A percentile compares a stretch with the other conserved stretches of the same genome.
These are phyloP conservation scores for Macrostomum lignano DNA, from an alignment of 1,140 invertebrate genomes.

Conservation along the genomic window DNA sequence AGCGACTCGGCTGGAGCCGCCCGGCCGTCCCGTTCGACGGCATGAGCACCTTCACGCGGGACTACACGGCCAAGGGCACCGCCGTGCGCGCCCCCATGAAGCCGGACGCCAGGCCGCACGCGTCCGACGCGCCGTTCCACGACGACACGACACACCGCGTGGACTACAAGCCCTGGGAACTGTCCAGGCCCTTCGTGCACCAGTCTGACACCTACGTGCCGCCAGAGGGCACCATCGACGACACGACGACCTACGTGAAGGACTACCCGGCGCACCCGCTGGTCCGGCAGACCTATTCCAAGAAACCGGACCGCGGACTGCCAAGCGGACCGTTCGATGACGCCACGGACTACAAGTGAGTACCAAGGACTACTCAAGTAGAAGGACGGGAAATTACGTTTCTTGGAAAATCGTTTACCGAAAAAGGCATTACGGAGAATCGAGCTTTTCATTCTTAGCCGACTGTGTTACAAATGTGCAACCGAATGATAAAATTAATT, in stretches of 20 bases:
- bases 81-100: constrained; percentile 7
- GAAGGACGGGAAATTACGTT: no score
- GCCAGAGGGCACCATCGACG: constrained; percentile 15
- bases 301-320: constrained; percentile 1
- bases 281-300: constrained; percentile 1
- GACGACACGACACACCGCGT: constrained; percentile 11
- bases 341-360: no score
- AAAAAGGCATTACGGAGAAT: no score
- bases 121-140: constrained; percentile 10
- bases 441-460: no score
- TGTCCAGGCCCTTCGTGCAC: constrained; percentile 7
- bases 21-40: constrained; percentile 8
- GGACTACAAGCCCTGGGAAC: constrained; percentile 12
- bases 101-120: constrained; percentile 8
- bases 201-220: constrained; percentile 9
- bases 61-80: constrained; percentile 9
- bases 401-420: no score
- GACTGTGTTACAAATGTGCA: no score
- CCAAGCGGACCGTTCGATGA: constrained; percentile 3
- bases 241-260: constrained; percentile 12
- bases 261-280: constrained; percentile 8
- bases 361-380: no score
- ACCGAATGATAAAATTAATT: no score
- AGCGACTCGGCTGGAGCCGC: constrained; percentile 11
- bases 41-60: constrained; percentile 10